Conservation (phyloP, 2,797 vertebrate genomes). For the Lagodon rhomboides region DNA sequence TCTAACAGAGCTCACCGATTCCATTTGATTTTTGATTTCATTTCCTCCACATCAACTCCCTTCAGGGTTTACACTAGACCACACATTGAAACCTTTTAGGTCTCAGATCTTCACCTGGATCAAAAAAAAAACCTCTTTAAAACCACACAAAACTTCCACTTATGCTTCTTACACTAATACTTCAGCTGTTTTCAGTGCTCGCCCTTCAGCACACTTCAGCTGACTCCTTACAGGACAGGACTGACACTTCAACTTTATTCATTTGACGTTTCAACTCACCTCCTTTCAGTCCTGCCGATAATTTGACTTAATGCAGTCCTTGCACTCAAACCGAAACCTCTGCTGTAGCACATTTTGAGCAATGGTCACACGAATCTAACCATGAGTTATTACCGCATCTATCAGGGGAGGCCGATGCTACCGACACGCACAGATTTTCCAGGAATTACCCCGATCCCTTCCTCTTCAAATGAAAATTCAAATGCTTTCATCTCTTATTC, state of each 20-base stretch:
- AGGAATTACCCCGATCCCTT: not conserved
- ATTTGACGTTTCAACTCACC: not conserved
- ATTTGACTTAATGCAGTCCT: not conserved
- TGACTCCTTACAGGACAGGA: not conserved
- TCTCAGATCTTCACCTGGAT: not conserved
- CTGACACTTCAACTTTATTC: no score
- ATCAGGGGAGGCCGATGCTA: no score
- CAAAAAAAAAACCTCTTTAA: not conserved
- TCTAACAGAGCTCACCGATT: not conserved
- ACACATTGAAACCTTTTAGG: not conserved
- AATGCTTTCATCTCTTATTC: not conserved
- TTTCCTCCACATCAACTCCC: not conserved
- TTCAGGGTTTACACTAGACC: not conserved
- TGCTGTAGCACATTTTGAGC: no score
- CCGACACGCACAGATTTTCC: not conserved
- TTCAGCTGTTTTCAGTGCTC: not conserved
- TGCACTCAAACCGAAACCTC: no score
- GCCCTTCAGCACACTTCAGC: no score
- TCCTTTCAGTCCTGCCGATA: not conserved
- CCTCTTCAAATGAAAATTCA: not conserved
- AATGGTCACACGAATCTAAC: no score
- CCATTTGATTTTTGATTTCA: no score
- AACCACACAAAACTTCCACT: not conserved
- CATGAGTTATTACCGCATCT: no score
- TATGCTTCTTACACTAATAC: no score